These are phyloP conservation scores for Tragelaphus imberbis DNA, from an alignment of 2,113 vertebrate genomes.

Conservation along the genomic window DNA sequence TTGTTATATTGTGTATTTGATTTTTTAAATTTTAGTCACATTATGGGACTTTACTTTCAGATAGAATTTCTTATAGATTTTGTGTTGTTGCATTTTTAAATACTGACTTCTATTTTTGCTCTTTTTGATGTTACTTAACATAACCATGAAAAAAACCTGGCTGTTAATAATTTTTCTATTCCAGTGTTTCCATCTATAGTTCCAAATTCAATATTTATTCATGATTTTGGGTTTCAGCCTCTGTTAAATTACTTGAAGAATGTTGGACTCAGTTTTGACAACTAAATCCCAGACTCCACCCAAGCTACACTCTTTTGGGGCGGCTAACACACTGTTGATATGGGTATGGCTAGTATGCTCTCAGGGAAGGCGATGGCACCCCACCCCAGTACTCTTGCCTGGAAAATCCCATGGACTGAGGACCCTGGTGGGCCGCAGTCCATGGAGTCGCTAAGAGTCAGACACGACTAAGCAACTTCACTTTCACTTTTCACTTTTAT, in stretches of 20 bases:
- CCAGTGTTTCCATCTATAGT: slow-evolving; percentile 41
- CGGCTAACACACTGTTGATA: background rate
- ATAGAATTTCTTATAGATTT: background rate
- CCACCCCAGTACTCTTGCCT: too few relatives aligned
- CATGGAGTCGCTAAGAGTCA: too few relatives aligned
- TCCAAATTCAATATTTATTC: slow-evolving; percentile 64
- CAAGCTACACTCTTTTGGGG: background rate
- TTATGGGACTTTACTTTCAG: background rate
- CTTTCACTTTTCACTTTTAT: too few relatives aligned
- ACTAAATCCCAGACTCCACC: slow-evolving; percentile 9
- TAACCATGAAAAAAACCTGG: slow-evolving; percentile 28
- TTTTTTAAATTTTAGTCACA: background rate
- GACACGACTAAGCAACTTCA: too few relatives aligned
- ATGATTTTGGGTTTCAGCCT: slow-evolving; percentile 38
- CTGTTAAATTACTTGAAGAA: slow-evolving; percentile 42
- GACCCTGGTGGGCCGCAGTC: too few relatives aligned
- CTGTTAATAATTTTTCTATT: slow-evolving; percentile 38
- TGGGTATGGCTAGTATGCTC: fast-evolving
- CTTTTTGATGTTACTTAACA: slow-evolving; percentile 31
- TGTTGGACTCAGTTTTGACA: slow-evolving; percentile 36
- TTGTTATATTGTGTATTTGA: background rate
- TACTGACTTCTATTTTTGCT: background rate
- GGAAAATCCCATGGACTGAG: too few relatives aligned
- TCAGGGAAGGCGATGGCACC: too few relatives aligned
- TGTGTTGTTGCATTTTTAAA: background rate